Evolutionary conservation across 2,888 invertebrate species (phyloP).

Genomic region (Brachyptera risi): DNA sequence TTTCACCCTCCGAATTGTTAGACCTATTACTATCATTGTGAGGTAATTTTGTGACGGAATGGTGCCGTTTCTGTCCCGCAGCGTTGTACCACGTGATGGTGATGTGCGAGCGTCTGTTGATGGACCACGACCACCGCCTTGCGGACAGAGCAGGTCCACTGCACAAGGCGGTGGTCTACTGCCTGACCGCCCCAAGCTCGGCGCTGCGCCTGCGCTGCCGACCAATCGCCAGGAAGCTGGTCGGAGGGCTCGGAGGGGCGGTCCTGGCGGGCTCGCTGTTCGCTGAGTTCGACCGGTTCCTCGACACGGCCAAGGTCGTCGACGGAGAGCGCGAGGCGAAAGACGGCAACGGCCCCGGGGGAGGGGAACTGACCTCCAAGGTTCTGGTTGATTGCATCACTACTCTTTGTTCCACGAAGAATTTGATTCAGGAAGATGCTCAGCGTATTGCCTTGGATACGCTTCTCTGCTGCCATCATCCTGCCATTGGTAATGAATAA

Average conservation of each 20-base stretch:
- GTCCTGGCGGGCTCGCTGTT: constrained; percentile 60
- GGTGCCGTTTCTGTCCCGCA: constrained; percentile 42
- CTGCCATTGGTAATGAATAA: constrained; percentile 58
- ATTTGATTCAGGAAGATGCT: constrained; percentile 50
- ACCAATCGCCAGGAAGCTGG: constrained; percentile 56
- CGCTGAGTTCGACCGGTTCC: constrained; percentile 53
- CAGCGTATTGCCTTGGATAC: constrained; percentile 61
- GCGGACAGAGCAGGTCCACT: constrained; percentile 62
- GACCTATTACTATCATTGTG: too few species aligned
- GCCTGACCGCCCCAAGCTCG: constrained; percentile 60
- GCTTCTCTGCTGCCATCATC: constrained; percentile 72
- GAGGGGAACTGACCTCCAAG: constrained; percentile 38
- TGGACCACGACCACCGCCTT: constrained; percentile 63
- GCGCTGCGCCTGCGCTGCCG: constrained; percentile 59
- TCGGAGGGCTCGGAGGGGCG: constrained; percentile 57
- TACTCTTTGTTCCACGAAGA: constrained; percentile 44
- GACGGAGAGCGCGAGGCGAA: constrained; percentile 42
- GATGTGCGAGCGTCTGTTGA: constrained; percentile 66
- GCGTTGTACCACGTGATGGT: constrained; percentile 66
- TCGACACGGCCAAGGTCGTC: constrained; percentile 58
- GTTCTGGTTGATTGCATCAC: constrained; percentile 45
- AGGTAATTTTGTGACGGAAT: too few species aligned
- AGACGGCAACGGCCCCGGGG: constrained; percentile 42
- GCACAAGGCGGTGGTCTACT: constrained; percentile 66
- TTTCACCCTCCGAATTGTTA: too few species aligned